Conservation (phyloP, 2,113 vertebrate species). For the Hippoglossus stenolepis region DNA sequence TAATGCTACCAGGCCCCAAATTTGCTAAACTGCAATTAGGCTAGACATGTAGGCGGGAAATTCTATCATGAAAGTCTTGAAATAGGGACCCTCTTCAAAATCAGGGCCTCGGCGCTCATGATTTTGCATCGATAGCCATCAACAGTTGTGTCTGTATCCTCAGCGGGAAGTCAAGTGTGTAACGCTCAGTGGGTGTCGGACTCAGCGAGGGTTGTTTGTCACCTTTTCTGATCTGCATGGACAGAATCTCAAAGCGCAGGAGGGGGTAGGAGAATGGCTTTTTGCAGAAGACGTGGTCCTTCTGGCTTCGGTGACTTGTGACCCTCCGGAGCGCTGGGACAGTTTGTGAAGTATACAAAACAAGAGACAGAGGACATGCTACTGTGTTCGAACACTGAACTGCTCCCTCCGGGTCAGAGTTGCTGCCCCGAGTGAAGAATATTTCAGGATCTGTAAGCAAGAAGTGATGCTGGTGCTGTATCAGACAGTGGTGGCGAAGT, state of each 20-base stretch:
- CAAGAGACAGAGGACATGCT: no score
- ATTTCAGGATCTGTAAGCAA: no score
- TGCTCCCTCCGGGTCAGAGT: no score
- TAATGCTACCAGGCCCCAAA: neutral
- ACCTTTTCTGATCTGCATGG: neutral
- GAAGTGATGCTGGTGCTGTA: no score
- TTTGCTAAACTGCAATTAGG: no score
- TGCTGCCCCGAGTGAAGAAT: no score
- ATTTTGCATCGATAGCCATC: no score
- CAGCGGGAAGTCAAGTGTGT: neutral
- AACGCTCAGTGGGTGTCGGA: neutral
- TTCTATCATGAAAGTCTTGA: no score
- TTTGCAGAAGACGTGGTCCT: neutral
- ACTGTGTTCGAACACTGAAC: no score
- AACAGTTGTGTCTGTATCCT: neutral
- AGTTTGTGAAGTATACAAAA: neutral
- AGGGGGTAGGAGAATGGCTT: neutral
- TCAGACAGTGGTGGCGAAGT: no score
- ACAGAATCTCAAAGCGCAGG: neutral
- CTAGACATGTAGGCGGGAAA: neutral
- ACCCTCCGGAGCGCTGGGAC: neutral
- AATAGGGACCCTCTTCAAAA: neutral
- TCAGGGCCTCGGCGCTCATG: no score
- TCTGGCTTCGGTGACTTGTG: neutral
- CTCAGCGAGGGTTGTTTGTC: neutral